Conservation (phyloP, 2,113 vertebrate species). For the Tonatia bakeri region DNA sequence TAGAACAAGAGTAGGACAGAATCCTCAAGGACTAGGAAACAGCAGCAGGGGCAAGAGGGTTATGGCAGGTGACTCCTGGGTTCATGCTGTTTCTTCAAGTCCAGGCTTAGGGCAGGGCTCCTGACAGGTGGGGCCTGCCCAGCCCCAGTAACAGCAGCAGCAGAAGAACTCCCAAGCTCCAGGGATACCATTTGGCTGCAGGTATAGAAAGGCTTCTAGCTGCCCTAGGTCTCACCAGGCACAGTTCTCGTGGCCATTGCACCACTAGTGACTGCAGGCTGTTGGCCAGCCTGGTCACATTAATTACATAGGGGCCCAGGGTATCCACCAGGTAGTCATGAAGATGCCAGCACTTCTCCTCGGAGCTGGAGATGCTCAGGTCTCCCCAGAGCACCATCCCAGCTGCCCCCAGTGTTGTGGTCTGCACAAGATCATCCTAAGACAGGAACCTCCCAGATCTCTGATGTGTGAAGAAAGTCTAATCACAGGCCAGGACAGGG, state of each 20-base stretch:
- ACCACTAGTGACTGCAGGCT: slow-evolving; percentile 82
- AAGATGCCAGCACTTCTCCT: slow-evolving; percentile 83
- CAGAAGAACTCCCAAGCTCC: slow-evolving; percentile 70
- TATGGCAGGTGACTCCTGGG: neutral
- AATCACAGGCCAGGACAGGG: slow-evolving; percentile 85
- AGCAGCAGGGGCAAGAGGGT: neutral
- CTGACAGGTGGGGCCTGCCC: slow-evolving; percentile 81
- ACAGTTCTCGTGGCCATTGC: slow-evolving; percentile 85
- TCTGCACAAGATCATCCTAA: slow-evolving; percentile 87
- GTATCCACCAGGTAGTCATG: slow-evolving; percentile 81
- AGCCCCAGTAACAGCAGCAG: slow-evolving; percentile 87
- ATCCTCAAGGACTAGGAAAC: neutral
- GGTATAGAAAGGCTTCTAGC: slow-evolving; percentile 74
- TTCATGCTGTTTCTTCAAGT: neutral
- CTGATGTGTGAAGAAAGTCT: slow-evolving; percentile 81
- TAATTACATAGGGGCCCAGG: slow-evolving; percentile 84
- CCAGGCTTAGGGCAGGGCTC: neutral
- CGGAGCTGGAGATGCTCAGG: slow-evolving; percentile 74
- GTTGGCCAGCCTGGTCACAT: slow-evolving; percentile 77
- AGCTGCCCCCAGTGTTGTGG: slow-evolving; percentile 85
- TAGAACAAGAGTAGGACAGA: neutral
- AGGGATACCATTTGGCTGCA: slow-evolving; percentile 29
- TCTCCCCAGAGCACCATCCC: slow-evolving; percentile 92
- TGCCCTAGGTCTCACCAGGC: slow-evolving; percentile 63
- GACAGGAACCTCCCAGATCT: slow-evolving; percentile 81